phyloP scores from a whole-genome alignment of 2,888 invertebrate genomes.

The Drosophila neoperkinsi region DNA sequence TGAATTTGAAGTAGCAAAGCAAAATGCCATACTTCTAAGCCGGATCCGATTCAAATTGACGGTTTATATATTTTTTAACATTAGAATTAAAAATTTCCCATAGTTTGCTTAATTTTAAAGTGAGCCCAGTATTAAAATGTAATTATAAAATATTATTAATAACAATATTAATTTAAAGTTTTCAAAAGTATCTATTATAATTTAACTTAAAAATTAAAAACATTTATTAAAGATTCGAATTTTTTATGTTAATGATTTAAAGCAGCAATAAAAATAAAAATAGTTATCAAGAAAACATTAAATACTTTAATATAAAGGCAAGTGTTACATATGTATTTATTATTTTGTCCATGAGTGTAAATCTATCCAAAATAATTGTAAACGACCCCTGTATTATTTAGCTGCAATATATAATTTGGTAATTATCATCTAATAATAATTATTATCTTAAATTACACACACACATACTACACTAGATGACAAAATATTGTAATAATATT shows the following conservation, averaged over 20 bases:
- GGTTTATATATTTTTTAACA: background rate
- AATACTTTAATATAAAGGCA: background rate
- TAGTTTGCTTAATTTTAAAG: background rate
- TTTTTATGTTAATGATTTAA: background rate
- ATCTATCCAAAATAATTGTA: background rate
- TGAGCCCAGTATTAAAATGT: background rate
- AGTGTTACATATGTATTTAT: background rate
- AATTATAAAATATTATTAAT: background rate
- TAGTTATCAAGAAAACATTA: background rate
- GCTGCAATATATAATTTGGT: background rate
- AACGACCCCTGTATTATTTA: background rate
- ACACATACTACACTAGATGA: constrained; percentile 5
- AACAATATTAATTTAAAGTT: too few species aligned
- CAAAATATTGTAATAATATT: constrained; percentile 23
- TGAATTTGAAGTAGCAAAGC: constrained; percentile 2
- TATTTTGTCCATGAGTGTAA: background rate
- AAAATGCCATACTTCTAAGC: constrained; percentile 2
- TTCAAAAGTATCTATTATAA: background rate
- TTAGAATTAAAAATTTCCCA: background rate
- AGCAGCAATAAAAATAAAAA: background rate
- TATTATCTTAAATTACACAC: constrained; percentile 4
- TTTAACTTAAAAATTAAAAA: background rate
- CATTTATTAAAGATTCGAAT: background rate
- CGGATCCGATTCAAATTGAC: background rate
- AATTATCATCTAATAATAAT: background rate